Base-by-base conservation (phyloP, 2,888 invertebrate species). In the Lomographa bimaculata region DNA sequence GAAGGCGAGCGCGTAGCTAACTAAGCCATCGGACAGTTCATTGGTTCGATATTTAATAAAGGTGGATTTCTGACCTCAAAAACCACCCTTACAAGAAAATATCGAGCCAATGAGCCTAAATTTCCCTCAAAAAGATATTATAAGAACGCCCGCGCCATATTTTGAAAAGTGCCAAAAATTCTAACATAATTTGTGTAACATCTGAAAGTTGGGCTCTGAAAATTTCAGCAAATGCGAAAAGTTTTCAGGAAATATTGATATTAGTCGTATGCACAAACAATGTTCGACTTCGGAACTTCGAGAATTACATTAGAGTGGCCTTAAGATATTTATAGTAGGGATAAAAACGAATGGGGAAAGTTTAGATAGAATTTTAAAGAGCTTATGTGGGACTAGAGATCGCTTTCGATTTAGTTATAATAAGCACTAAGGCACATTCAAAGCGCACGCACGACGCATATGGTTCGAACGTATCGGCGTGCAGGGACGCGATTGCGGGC, bases 161-260 rank as follows among this genome's bases (percentile, higher is more conserved):
- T 51, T 51, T 48, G 35, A 46, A 51, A 51, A 51, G 35, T 46
- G 48, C 43, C 46, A 44, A 47, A 51, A 50, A 46, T 46, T 43
- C 41, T 46, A 41, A 41, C 32, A 41, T 44, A 46, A 48, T 52
- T 52, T 48, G 48, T 46, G 37, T 43, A 38, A 48, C 48, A 48
- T 37, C 27, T 24, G 26, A 39, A 40, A 48, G 36, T 51, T 44
- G 7, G 36, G 20, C 23, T 27, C 26, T 33, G 32, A 43, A 36
- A 43, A 28, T 32, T 37, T 37, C 36, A 43, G 42, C 36, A 32
- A 45, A 45, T 38, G 43, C 17, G 46, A 21, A 48, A 48, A 48
- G 30, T 52, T 52, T 25, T 11, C 18, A 16, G 37, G 36, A 46
- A 44, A 52, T 46, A 49, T 52, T 46, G 45, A 35, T 34, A 42